Conservation (phyloP, 2,797 vertebrate genomes). For the Cossypha caffra region DNA sequence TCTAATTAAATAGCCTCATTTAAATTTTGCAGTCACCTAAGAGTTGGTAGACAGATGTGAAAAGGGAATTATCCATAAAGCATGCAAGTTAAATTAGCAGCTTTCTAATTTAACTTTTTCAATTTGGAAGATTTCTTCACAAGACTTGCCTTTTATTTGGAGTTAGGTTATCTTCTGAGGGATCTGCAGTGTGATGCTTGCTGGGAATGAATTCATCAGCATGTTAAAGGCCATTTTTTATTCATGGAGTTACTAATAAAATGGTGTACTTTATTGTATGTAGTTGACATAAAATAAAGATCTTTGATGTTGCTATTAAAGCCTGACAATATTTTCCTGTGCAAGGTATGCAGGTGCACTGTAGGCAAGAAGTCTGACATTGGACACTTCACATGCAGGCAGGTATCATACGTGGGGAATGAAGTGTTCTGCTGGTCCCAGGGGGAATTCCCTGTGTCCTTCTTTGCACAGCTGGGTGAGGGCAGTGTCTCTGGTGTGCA, state of each 20-base stretch:
- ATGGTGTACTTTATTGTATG: not conserved
- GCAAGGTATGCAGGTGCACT: not conserved
- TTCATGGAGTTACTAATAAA: not conserved
- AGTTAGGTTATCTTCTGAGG: not conserved
- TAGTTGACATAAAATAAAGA: not conserved
- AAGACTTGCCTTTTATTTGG: not conserved
- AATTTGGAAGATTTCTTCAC: not conserved
- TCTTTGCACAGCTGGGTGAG: not conserved
- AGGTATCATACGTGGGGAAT: fast-evolving
- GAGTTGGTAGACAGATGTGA: conserved; percentile 14
- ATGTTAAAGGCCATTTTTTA: not conserved
- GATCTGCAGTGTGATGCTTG: not conserved
- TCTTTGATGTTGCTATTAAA: not conserved
- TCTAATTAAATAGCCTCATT: conserved; percentile 46
- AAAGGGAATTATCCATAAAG: conserved; percentile 28
- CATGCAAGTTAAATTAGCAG: conserved; percentile 4
- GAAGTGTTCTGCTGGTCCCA: not conserved
- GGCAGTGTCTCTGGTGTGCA: not conserved
- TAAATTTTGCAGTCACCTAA: conserved; percentile 44
- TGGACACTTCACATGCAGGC: not conserved
- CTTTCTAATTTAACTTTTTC: conserved; percentile 10
- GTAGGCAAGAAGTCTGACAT: not conserved
- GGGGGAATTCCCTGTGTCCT: not conserved
- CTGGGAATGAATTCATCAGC: not conserved
- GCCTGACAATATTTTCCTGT: not conserved